Conservation (phyloP, 2,888 invertebrate species). For the Antitype chi region DNA sequence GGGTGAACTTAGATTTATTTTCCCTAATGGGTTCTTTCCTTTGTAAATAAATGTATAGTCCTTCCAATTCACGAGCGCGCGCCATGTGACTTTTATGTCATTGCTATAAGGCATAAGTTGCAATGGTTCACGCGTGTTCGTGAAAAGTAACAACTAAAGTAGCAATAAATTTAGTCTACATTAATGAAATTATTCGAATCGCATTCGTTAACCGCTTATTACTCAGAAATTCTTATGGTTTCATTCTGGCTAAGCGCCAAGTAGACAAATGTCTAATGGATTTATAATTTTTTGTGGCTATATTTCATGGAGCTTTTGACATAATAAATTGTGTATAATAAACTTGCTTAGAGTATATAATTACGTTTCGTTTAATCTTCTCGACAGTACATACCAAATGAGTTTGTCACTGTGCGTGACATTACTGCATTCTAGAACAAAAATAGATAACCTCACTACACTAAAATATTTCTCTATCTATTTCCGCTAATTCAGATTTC, state of each 20-base stretch:
- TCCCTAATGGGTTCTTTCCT: too few species aligned
- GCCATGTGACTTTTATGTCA: not conserved
- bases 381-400: conserved; percentile 14
- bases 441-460: not conserved
- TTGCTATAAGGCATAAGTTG: not conserved
- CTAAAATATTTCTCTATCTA: not conserved
- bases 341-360: conserved; percentile 34
- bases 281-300: conserved; percentile 54
- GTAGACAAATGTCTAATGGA: conserved; percentile 36
- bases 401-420: conserved; percentile 7
- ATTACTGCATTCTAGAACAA: not conserved
- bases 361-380: conserved; percentile 35
- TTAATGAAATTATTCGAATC: conserved; percentile 27
- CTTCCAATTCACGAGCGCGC: not conserved
- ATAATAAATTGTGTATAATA: conserved; percentile 42
- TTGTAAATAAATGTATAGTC: not conserved
- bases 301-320: conserved; percentile 46
- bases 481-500: not conserved
- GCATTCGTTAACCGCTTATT: conserved; percentile 30
- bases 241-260: conserved; percentile 44
- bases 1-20: not conserved
- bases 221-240: conserved; percentile 34
- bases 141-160: not conserved
- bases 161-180: conserved; percentile 6
- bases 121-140: too few species aligned